These are phyloP conservation scores for Thaumetopoea pityocampa DNA, from an alignment of 1,140 invertebrate species.

Conservation along the genomic window DNA sequence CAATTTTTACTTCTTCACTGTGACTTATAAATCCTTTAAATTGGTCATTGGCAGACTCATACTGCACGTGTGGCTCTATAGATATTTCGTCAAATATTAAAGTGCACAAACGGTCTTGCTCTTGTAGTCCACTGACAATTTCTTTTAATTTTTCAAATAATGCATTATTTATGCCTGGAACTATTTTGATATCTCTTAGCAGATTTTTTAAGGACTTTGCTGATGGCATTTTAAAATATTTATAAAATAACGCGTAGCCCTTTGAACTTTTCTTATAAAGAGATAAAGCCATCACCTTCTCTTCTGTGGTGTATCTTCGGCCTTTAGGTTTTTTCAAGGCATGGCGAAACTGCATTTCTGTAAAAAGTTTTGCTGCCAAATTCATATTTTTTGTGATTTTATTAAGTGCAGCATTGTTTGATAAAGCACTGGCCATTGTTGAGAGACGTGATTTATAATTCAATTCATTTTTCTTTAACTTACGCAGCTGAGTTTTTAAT, in stretches of 20 bases:
- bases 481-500: too few relatives aligned
- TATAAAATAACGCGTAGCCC: background rate
- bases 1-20: background rate
- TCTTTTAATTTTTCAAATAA: conserved; percentile 1
- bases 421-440: too few relatives aligned
- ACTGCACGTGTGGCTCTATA: background rate
- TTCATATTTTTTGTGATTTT: too few relatives aligned
- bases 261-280: background rate
- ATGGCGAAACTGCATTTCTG: too few relatives aligned
- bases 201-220: background rate
- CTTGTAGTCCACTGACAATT: background rate
- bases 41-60: background rate
- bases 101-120: background rate
- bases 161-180: background rate
- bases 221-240: background rate
- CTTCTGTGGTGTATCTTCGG: too few relatives aligned
- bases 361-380: too few relatives aligned
- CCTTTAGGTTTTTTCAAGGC: too few relatives aligned
- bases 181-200: background rate
- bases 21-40: background rate
- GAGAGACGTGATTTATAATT: too few relatives aligned
- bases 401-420: too few relatives aligned
- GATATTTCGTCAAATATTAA: conserved; percentile 2
- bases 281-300: background rate
- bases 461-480: too few relatives aligned